Percentiles rank a stretch among this genome's conserved stretches.
Evolutionary conservation across 2,113 vertebrate genomes (phyloP).

Genomic region (Gymnocephalus cernua): DNA sequence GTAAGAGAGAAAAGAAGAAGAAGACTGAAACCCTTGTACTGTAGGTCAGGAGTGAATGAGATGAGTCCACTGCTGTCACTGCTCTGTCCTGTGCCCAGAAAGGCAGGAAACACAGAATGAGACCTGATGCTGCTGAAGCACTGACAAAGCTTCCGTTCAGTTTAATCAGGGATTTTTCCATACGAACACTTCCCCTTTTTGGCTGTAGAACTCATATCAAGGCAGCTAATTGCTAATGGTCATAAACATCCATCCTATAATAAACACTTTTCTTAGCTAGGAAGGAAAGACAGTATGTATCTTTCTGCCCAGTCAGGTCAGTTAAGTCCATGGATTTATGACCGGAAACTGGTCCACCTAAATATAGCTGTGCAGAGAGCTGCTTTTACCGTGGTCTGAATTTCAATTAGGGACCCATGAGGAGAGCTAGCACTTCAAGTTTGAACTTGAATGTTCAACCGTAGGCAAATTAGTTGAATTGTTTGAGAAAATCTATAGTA

Average conservation of each 20-base stretch:
- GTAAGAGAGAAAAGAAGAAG: background rate
- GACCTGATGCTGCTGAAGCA: background rate
- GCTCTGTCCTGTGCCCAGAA: background rate
- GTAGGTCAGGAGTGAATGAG: background rate
- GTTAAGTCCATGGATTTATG: slow-evolving; percentile 61
- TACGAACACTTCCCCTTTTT: background rate
- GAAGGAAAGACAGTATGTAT: slow-evolving; percentile 17
- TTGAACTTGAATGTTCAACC: slow-evolving; percentile 20
- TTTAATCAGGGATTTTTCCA: background rate
- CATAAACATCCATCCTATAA: slow-evolving; percentile 37
- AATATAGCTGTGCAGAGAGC: slow-evolving; percentile 64
- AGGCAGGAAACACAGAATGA: slow-evolving; percentile 8
- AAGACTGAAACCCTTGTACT: background rate
- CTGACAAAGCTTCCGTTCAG: slow-evolving; percentile 11
- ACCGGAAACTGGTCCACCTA: slow-evolving; percentile 70
- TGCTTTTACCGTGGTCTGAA: slow-evolving; percentile 56
- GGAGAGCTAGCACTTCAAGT: slow-evolving; percentile 25
- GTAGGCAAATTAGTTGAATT: slow-evolving; percentile 7
- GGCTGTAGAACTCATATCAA: background rate
- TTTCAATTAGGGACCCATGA: slow-evolving; percentile 57
- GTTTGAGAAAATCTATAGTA: background rate
- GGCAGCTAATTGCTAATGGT: slow-evolving; percentile 4
- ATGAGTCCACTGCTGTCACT: slow-evolving; percentile 4
- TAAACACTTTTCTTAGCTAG: slow-evolving; percentile 29
- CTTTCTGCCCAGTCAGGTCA: slow-evolving; percentile 35